These are phyloP conservation scores for Echinarachnius parma DNA, from an alignment of 53 echinoderm and acorn worm species.

Conservation along the genomic window DNA sequence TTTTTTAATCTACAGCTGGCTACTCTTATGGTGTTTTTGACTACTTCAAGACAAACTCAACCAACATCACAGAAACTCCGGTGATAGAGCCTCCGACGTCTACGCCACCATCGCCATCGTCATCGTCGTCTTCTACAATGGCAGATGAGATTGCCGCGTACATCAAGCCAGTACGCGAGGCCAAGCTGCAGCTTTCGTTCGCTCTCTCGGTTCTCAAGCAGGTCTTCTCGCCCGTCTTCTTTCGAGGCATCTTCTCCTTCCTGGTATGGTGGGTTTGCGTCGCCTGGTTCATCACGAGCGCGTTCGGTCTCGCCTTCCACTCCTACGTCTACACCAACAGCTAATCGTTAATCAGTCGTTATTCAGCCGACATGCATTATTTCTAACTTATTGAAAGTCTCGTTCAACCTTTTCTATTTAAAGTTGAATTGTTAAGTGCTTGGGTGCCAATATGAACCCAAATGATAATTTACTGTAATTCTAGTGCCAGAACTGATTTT, in stretches of 20 bases:
- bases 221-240: conserved; percentile 86
- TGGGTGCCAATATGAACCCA: too few relatives aligned
- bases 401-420: too few relatives aligned
- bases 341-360: not conserved
- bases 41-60: conserved; percentile 38
- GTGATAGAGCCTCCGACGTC: conserved; percentile 5
- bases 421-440: too few relatives aligned
- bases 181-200: conserved; percentile 72
- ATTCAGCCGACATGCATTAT: too few relatives aligned
- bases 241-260: conserved; percentile 79
- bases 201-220: conserved; percentile 62
- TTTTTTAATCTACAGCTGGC: conserved; percentile 27
- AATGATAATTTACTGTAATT: too few relatives aligned
- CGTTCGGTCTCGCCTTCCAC: conserved; percentile 90
- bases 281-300: conserved; percentile 86
- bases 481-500: too few relatives aligned
- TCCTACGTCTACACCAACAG: conserved; percentile 59
- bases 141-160: conserved; percentile 18
- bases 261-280: conserved; percentile 91
- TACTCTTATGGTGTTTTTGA: conserved; percentile 51
- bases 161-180: conserved; percentile 50
- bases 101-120: conserved; percentile 8
- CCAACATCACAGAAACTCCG: conserved; percentile 6
- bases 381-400: too few relatives aligned
- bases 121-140: conserved; percentile 11